These are phyloP conservation scores for Drosophila arawakana DNA, from an alignment of 1,140 invertebrate species.

Conservation along the genomic window DNA sequence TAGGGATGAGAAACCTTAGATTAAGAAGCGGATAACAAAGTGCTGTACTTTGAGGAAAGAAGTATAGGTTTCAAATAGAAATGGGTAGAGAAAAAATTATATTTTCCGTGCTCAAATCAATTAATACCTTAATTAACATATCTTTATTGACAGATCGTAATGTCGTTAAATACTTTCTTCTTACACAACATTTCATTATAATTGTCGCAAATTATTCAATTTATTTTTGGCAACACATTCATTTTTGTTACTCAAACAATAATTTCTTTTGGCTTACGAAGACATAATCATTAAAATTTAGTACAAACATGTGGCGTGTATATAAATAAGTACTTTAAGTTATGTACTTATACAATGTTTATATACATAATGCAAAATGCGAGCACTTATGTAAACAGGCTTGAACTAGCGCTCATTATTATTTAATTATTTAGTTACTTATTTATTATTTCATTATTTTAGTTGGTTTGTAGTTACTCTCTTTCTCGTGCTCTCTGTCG, in stretches of 20 bases:
- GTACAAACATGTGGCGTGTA: slow-evolving; percentile 18
- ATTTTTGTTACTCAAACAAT: slow-evolving; percentile 13
- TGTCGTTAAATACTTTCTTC: too few relatives aligned
- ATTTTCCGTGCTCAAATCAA: too few relatives aligned
- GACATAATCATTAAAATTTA: slow-evolving; percentile 21
- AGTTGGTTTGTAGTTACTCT: background rate
- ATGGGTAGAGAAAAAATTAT: too few relatives aligned
- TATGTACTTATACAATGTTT: background rate
- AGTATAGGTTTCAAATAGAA: too few relatives aligned
- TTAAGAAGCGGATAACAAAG: background rate
- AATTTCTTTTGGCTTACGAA: slow-evolving; percentile 1
- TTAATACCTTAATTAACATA: too few relatives aligned
- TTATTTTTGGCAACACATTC: background rate
- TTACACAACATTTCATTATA: too few relatives aligned
- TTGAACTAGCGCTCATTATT: slow-evolving; percentile 4
- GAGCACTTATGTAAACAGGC: slow-evolving; percentile 2
- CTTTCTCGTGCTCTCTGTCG: background rate
- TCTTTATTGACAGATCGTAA: too few relatives aligned
- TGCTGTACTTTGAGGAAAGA: background rate
- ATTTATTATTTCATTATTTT: slow-evolving; percentile 5
- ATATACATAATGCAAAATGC: background rate
- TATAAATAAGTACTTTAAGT: slow-evolving; percentile 18
- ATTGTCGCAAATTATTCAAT: too few relatives aligned
- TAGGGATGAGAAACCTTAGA: background rate
- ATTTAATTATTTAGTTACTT: slow-evolving; percentile 7